These are phyloP conservation scores for Cephus pulcher DNA, from an alignment of 2,888 invertebrate species.

Conservation along the genomic window DNA sequence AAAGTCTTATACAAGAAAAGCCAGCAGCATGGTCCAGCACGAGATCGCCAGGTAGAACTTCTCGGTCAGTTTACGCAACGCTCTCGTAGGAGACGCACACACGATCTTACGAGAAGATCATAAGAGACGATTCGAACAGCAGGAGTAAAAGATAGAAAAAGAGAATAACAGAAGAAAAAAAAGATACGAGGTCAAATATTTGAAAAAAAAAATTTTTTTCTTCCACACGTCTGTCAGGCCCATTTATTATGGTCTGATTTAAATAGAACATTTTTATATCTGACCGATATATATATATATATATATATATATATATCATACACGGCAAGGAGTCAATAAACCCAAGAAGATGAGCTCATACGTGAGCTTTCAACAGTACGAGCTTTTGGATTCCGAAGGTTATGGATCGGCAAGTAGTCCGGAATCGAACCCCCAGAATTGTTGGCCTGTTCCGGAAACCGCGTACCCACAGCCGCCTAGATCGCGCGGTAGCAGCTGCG, in stretches of 20 bases:
- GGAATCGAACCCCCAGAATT: slow-evolving; percentile 53
- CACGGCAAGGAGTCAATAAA: neutral
- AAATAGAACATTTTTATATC: neutral
- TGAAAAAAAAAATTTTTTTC: neutral
- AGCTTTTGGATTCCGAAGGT: slow-evolving; percentile 58
- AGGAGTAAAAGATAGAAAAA: neutral
- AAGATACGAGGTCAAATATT: neutral
- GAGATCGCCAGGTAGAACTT: slow-evolving; percentile 53
- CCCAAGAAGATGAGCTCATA: slow-evolving; percentile 37
- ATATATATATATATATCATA: too few species aligned
- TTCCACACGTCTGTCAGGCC: neutral
- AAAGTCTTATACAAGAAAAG: slow-evolving; percentile 47
- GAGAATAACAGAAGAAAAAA: neutral
- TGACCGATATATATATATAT: neutral
- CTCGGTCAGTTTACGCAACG: slow-evolving; percentile 61
- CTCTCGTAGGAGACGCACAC: slow-evolving; percentile 53
- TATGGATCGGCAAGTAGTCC: slow-evolving; percentile 61
- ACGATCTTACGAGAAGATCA: slow-evolving; percentile 16
- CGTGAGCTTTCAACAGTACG: slow-evolving; percentile 50
- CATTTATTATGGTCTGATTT: neutral
- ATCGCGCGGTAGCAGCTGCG: slow-evolving; percentile 59
- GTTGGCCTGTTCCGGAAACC: slow-evolving; percentile 42
- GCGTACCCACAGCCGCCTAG: slow-evolving; percentile 56
- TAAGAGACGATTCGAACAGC: neutral
- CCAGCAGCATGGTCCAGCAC: slow-evolving; percentile 63